These are phyloP conservation scores for Eustalomyia histrio DNA, from an alignment of 2,888 invertebrate species.

Conservation along the genomic window DNA sequence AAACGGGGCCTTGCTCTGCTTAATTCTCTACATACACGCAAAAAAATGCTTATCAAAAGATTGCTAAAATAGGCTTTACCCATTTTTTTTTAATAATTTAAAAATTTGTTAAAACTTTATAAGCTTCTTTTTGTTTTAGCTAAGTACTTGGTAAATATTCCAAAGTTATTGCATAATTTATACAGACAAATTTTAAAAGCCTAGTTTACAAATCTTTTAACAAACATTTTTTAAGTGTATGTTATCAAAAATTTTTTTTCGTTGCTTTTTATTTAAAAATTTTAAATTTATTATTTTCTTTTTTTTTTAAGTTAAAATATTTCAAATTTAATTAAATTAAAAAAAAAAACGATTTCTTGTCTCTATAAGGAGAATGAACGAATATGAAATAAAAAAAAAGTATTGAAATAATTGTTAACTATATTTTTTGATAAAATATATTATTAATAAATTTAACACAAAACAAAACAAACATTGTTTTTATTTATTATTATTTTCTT, in stretches of 20 bases:
- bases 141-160: too few species aligned
- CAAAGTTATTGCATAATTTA: too few species aligned
- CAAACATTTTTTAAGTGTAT: conserved; percentile 6
- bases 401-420: conserved; percentile 65
- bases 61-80: too few species aligned
- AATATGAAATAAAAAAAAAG: conserved; percentile 27
- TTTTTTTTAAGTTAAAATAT: conserved; percentile 37
- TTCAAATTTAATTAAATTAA: conserved; percentile 42
- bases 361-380: conserved; percentile 35
- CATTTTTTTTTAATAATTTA: too few species aligned
- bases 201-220: too few species aligned
- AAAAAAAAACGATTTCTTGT: conserved; percentile 40
- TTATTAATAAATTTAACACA: conserved; percentile 49
- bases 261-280: conserved; percentile 57
- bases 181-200: too few species aligned
- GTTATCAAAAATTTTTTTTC: conserved; percentile 63
- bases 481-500: conserved; percentile 46
- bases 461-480: conserved; percentile 18
- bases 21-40: conserved; percentile 11
- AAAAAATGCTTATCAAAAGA: too few species aligned
- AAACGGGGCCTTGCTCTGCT: conserved; percentile 36
- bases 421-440: conserved; percentile 71
- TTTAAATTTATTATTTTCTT: conserved; percentile 42
- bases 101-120: too few species aligned
- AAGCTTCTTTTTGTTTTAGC: too few species aligned